These are phyloP conservation scores for Galaxias olidus DNA, from an alignment of 2,797 vertebrate genomes.

Conservation along the genomic window DNA sequence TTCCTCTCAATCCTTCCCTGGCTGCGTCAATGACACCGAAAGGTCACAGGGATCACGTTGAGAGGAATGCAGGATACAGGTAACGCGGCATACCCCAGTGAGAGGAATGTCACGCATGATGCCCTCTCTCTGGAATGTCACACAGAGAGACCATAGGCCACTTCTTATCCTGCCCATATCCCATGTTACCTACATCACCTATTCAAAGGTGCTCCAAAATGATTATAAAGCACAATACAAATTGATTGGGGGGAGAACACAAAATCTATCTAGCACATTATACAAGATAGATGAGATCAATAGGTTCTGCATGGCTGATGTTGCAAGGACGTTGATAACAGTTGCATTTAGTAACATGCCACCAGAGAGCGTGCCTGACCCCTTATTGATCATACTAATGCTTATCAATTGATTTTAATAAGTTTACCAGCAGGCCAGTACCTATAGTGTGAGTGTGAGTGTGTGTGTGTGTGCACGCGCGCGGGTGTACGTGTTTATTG, in stretches of 20 bases:
- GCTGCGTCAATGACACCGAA: conserved; percentile 4
- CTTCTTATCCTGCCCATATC: no score
- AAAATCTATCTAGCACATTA: no score
- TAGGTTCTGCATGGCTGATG: not conserved
- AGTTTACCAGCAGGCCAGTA: not conserved
- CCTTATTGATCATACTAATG: not conserved
- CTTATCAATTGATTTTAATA: not conserved
- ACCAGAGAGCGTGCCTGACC: not conserved
- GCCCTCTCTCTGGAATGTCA: conserved; percentile 1
- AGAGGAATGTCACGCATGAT: not conserved
- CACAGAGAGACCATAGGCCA: not conserved
- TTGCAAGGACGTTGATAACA: not conserved
- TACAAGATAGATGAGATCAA: not conserved
- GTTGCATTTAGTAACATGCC: not conserved
- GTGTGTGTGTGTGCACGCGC: no score
- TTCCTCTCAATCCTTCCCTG: not conserved
- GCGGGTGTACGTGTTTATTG: no score
- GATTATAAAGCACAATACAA: no score
- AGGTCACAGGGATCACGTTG: not conserved
- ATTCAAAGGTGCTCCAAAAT: no score
- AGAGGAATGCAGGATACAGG: conserved; percentile 6
- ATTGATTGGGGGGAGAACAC: no score
- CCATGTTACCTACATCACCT: no score
- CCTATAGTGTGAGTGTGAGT: no score
- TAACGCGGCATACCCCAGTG: not conserved